Evolutionary conservation across 2,113 vertebrate species (phyloP), one percentile per base, ranked within the genome.

Genomic region (Cyprinodon brontotheroides): DNA sequence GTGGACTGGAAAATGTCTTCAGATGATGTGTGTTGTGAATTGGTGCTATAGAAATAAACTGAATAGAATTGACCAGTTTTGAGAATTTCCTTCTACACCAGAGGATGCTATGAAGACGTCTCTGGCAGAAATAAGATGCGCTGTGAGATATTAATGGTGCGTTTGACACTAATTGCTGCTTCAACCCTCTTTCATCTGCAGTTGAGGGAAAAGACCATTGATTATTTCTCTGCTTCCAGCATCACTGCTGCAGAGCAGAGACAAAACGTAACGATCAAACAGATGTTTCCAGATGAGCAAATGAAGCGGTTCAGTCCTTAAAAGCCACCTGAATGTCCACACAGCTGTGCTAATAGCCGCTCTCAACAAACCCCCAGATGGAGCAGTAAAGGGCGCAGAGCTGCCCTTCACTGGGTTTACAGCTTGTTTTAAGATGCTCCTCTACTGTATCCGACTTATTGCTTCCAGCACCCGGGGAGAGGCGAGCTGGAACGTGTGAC

Each of bases 401-500:
- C 41, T 13, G 22, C n/a, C 70, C 38, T 66, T 39, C 36, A 3
- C 77, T 75, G 69, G 68, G 22, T 45, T 29, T 0, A 1, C 70
- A 29, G 62, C 12, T 61, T 0, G 22, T 60, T 64, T 45, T 37
- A n/a, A 59, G 62, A 59, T 48, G 64, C 68, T 77, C 41, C 69
- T 69, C 53, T 45, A 72, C 82, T 81, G 14, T 36, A 36, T 22
- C 12, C 8, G 0, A 20, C 73, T 12, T 67, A 7, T 3, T 20
- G 64, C 77, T 75, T 29, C 59, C 78, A 59, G 81, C 69, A 74
- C 74, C 76, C 68, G 0, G 67, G 15, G 61, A 72, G 74, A 83
- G 79, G 78, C 71, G 11, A 86, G 81, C 59, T 80, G 71, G 68
- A 78, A 83, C 84, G 74, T 78, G 83, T 45, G 86, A 74, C 77